Evolutionary conservation across 2,797 vertebrate genomes (phyloP), one percentile per base, ranked within the genome.

Genomic region (Acomys russatus): DNA sequence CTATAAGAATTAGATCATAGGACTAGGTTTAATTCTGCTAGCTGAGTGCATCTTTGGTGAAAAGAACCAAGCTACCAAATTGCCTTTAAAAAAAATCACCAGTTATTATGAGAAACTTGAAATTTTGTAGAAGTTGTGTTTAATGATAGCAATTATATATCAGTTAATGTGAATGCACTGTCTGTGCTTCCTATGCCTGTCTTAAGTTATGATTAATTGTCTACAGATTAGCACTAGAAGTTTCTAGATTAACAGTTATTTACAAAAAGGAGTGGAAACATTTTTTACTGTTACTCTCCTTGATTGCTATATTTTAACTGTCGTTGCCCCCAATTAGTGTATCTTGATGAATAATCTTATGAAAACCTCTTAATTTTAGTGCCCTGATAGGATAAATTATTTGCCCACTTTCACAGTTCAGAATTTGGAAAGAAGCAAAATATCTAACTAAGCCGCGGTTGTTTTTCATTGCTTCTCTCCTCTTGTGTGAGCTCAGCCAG

Each of bases 21-120:
- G 83, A 70, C 95, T 74, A 74, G 82, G 92, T 59, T 54, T 18
- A 49, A 25, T 83, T 82, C 88, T 91, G 90, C 94, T 88, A 73
- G 74, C n/a, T 23, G 78, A 49, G 15, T 14, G 17, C 79, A 83
- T 90, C 85, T 66, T 77, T 11, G 33, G 66, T 66, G 94, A 61
- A 86, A 94, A 95, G 92, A 95, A 85, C 33, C 44, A 78, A 91
- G 86, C 91, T 96, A 95, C 86, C 94, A 96, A 97, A 96, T 93
- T 94, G 96, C 96, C 96, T 97, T 97, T 90, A 76, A 61, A 51
- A 89, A 63, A 88, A 6, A 95, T 28, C 78, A 73, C 74, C 90
- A 84, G 95, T 96, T 76, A 80, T 94, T 79, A 93, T 77, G 92
- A 88, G 86, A 96, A 96, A 97, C 90, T 97, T 97, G 97, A 97